Evolutionary conservation across 2,888 invertebrate species (phyloP).

Genomic region (Erebia ligea): DNA sequence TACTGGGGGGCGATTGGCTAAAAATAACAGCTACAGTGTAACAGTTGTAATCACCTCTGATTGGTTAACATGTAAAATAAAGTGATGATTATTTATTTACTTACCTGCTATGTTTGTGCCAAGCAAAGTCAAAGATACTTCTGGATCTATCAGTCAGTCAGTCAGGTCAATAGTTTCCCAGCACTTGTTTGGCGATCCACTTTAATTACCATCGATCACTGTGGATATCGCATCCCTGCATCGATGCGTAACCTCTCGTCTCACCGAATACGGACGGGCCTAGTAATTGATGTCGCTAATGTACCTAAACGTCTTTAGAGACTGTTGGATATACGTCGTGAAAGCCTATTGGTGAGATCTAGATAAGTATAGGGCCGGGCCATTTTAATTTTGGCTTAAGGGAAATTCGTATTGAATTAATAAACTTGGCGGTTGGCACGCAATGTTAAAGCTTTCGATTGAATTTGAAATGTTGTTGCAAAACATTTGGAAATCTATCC

Average conservation of each 20-base stretch:
- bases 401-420: neutral
- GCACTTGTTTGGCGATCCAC: conserved; percentile 46
- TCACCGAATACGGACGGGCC: conserved; percentile 50
- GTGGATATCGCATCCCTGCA: conserved; percentile 56
- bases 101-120: neutral
- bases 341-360: conserved; percentile 10
- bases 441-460: neutral
- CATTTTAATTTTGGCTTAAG: conserved; percentile 15
- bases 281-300: conserved; percentile 60
- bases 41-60: too few species aligned
- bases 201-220: conserved; percentile 68
- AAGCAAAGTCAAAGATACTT: conserved; percentile 13
- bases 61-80: too few species aligned
- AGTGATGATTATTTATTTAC: neutral
- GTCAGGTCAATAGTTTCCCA: conserved; percentile 42
- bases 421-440: neutral
- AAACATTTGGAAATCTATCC: neutral
- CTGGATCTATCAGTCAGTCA: conserved; percentile 30
- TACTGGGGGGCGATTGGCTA: too few species aligned
- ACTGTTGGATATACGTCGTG: conserved; percentile 30
- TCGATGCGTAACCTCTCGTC: conserved; percentile 40
- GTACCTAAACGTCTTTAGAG: conserved; percentile 48
- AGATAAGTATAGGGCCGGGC: conserved; percentile 15
- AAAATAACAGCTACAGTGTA: too few species aligned
- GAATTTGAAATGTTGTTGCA: neutral